Conservation (phyloP, 2,888 invertebrate genomes). For the Napeogenes sylphis region DNA sequence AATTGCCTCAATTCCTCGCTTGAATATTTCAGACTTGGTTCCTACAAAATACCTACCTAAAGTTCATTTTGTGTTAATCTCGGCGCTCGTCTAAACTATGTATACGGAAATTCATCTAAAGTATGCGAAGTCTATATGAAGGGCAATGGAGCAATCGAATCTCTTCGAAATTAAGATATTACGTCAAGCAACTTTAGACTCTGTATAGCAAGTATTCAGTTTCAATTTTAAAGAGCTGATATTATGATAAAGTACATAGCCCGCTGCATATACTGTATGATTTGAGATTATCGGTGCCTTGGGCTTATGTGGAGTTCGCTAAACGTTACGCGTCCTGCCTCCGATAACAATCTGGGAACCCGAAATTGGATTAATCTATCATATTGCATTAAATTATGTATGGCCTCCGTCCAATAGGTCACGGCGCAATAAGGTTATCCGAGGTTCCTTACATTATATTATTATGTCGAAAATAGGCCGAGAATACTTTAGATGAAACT, state of each 20-base stretch:
- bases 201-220: neutral
- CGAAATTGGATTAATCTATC: conserved; percentile 29
- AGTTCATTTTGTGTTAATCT: conserved; percentile 9
- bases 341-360: conserved; percentile 29
- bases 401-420: conserved; percentile 23
- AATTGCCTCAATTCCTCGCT: conserved; percentile 18
- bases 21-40: conserved; percentile 16
- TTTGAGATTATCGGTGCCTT: conserved; percentile 26
- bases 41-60: conserved; percentile 5
- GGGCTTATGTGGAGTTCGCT: conserved; percentile 18
- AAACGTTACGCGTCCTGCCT: conserved; percentile 18
- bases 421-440: conserved; percentile 8
- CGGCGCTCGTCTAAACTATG: conserved; percentile 10
- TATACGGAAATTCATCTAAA: conserved; percentile 12
- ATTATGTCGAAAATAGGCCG: neutral
- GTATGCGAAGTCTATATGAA: conserved; percentile 10
- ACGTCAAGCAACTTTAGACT: neutral
- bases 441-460: neutral
- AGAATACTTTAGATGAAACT: too few species aligned
- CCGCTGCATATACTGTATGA: conserved; percentile 9
- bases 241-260: neutral
- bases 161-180: conserved; percentile 4
- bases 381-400: conserved; percentile 25
- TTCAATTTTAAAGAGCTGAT: neutral
- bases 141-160: conserved; percentile 5